Percentiles rank a stretch among this genome's conserved stretches.
These are phyloP conservation scores for Alloscopus bannaensis DNA, from an alignment of 2,888 invertebrate species.

Conservation along the genomic window DNA sequence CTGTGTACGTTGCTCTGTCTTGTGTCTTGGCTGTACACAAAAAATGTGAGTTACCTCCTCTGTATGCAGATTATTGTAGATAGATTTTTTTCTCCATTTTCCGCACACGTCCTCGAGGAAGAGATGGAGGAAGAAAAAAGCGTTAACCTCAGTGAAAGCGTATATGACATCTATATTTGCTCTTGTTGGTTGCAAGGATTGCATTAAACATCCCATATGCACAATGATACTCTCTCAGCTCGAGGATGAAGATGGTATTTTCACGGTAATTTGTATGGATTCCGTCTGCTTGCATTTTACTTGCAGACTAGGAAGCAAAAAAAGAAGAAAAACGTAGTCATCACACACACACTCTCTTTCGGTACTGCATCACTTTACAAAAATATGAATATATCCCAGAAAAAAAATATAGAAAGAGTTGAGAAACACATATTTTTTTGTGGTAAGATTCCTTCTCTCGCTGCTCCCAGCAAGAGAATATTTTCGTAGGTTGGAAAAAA, in stretches of 20 bases:
- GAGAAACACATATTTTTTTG: slow-evolving; percentile 3
- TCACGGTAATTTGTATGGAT: slow-evolving; percentile 51
- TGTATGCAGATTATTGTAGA: neutral
- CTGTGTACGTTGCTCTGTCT: too few relatives aligned
- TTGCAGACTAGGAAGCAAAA: too few relatives aligned
- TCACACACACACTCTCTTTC: neutral
- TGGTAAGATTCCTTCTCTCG: neutral
- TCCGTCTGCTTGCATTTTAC: slow-evolving; percentile 51
- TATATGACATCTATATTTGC: too few relatives aligned
- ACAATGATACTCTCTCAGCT: too few relatives aligned
- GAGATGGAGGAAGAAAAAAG: neutral
- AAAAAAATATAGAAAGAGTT: neutral
- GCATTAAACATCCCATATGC: too few relatives aligned
- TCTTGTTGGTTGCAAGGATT: too few relatives aligned
- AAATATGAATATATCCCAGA: too few relatives aligned
- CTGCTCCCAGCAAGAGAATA: too few relatives aligned
- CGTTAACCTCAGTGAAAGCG: too few relatives aligned
- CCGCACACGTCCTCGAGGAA: neutral
- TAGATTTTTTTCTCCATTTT: neutral
- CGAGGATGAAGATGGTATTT: neutral
- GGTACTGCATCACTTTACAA: too few relatives aligned
- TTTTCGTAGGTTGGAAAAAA: too few relatives aligned
- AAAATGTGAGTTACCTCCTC: neutral
- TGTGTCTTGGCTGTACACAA: too few relatives aligned
- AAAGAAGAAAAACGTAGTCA: slow-evolving; percentile 1